Evolutionary conservation across 2,888 invertebrate genomes (phyloP), one percentile per base, ranked within the genome.

Genomic region (Morpho achilles): DNA sequence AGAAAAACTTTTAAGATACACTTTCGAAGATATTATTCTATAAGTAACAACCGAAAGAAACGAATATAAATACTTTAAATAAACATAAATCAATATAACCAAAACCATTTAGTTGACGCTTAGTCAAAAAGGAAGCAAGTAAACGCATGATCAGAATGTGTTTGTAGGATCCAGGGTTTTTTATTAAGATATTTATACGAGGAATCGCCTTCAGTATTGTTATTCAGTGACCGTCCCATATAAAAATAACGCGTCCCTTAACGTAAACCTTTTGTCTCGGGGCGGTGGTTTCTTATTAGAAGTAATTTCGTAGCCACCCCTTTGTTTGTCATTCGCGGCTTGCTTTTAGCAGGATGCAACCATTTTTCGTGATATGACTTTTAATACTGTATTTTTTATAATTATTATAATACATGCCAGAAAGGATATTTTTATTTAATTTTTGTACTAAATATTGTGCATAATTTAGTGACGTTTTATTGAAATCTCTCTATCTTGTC

Each of bases 221-320:
- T 89, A 89, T 89, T 88, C 89, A 75, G 75, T 64, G 66, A 71
- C 72, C 86, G 89, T 87, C 75, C 72, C 79, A 73, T 83, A 87
- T 86, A 87, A 87, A 84, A 87, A 85, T 87, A 84, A 87, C 74
- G 80, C 80, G 84, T 86, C 86, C 87, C 87, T 84, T 80, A 77
- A 73, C 75, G 77, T 76, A 73, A 80, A 79, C 81, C 84, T 86
- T 84, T 86, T 86, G 87, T 85, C 79, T 82, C 69, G 78, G 82
- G 80, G 78, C 77, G 80, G 78, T 71, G 74, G 72, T 72, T 70
- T 76, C 62, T 67, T 82, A 81, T 82, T 78, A 80, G 81, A 80
- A 77, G 80, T 77, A 70, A 80, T 81, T 79, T 76, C 68, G 74
- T 74, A 68, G 64, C 84, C 84, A 78, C 82, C 80, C 84, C 70